Evolutionary conservation across 2,797 vertebrate species (phyloP).

Genomic region (Tapera naevia): DNA sequence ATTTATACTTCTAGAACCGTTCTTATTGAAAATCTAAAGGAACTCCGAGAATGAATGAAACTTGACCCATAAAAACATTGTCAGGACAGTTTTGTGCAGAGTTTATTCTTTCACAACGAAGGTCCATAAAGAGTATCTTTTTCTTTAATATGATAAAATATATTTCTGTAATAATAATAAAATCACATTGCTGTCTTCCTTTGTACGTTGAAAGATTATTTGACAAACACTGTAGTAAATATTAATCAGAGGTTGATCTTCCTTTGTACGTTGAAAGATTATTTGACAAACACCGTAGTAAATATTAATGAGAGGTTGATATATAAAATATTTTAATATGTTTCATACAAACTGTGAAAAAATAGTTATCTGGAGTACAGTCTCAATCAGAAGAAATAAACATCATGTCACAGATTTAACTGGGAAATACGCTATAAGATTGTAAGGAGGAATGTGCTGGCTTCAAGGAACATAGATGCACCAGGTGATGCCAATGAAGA

Average conservation of each 20-base stretch:
- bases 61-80: neutral
- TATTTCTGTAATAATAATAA: neutral
- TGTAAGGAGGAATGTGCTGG: neutral
- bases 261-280: neutral
- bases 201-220: neutral
- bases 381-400: neutral
- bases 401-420: neutral
- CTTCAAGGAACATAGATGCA: neutral
- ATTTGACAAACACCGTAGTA: neutral
- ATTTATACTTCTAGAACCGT: neutral
- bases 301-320: neutral
- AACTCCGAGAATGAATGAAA: neutral
- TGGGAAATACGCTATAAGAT: neutral
- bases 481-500: neutral
- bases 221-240: neutral
- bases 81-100: neutral
- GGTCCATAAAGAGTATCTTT: neutral
- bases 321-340: neutral
- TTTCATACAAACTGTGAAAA: neutral
- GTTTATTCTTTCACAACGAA: constrained; percentile 35
- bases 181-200: neutral
- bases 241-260: neutral
- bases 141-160: neutral
- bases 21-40: neutral
- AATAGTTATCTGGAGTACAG: neutral